Conservation (phyloP, 2,113 vertebrate species). For the Solea solea region DNA sequence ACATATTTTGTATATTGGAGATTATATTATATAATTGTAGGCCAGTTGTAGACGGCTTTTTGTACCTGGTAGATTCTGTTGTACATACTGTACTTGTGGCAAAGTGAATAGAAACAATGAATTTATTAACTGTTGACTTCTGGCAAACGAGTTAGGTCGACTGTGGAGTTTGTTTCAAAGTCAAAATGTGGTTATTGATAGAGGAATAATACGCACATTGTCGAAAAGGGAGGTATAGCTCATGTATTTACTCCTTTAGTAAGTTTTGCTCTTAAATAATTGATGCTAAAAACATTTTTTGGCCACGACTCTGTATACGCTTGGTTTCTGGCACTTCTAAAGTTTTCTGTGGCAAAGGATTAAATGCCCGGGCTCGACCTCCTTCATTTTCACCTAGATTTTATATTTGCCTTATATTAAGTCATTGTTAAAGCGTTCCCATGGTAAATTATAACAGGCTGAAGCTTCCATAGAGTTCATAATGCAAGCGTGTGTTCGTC, state of each 20-base stretch:
- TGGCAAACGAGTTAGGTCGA: constrained; percentile 9
- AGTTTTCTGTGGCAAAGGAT: no score
- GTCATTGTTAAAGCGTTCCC: not conserved
- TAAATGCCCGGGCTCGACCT: no score
- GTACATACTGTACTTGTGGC: constrained; percentile 8
- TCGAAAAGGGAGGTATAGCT: no score
- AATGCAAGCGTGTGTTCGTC: constrained; percentile 18
- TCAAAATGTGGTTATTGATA: not conserved
- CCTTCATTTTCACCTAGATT: constrained; percentile 7
- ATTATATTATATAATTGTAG: not conserved
- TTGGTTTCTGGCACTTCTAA: no score
- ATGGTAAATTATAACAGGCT: no score
- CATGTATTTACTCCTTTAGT: no score
- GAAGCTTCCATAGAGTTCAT: no score
- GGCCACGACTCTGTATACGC: no score
- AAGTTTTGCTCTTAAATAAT: no score
- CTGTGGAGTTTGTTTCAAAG: constrained; percentile 25
- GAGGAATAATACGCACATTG: no score
- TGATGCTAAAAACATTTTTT: no score
- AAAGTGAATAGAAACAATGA: constrained; percentile 8
- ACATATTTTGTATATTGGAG: not conserved
- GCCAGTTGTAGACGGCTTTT: not conserved
- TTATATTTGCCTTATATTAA: constrained; percentile 49
- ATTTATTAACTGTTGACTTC: constrained; percentile 7
- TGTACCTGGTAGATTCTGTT: not conserved